Evolutionary conservation across 2,797 vertebrate species (phyloP).

Genomic region (Sebastes matsubarae): DNA sequence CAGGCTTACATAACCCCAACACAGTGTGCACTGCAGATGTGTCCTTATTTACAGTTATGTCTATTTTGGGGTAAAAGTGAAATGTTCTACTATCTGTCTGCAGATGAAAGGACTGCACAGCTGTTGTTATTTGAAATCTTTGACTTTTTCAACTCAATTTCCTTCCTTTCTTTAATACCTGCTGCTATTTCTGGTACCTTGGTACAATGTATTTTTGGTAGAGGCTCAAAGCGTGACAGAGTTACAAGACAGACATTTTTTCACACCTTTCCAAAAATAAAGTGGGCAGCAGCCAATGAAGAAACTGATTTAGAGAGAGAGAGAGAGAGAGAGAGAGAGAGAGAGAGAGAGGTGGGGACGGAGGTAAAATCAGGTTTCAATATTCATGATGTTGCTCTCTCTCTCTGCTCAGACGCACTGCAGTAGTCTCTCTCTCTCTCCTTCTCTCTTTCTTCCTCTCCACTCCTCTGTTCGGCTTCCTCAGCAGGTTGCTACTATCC

Average conservation of each 20-base stretch:
- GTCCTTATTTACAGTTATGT: slow-evolving; percentile 47
- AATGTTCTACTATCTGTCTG: not conserved
- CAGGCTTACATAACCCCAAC: slow-evolving; percentile 39
- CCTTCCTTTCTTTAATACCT: not conserved
- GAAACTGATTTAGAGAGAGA: not conserved
- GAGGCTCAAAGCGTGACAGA: slow-evolving; percentile 27
- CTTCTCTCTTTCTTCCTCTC: slow-evolving; percentile 27
- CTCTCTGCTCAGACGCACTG: slow-evolving; percentile 55
- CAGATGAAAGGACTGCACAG: slow-evolving; percentile 16
- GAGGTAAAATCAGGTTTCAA: slow-evolving; percentile 25
- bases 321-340: not conserved
- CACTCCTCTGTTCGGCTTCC: slow-evolving; percentile 45
- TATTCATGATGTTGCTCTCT: slow-evolving; percentile 38
- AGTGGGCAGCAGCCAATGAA: not conserved
- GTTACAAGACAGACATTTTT: slow-evolving; percentile 19
- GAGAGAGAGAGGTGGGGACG: not conserved
- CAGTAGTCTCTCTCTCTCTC: slow-evolving; percentile 46
- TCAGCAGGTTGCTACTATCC: slow-evolving; percentile 55
- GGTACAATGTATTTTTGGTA: slow-evolving; percentile 28
- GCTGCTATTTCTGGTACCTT: slow-evolving; percentile 28
- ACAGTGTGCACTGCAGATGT: slow-evolving; percentile 49
- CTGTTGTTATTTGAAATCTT: slow-evolving; percentile 18
- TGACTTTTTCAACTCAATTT: not conserved
- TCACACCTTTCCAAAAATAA: slow-evolving; percentile 48
- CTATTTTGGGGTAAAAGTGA: slow-evolving; percentile 36